Evolutionary conservation across 2,888 invertebrate genomes (phyloP).

Genomic region (Yponomeuta cagnagella): DNA sequence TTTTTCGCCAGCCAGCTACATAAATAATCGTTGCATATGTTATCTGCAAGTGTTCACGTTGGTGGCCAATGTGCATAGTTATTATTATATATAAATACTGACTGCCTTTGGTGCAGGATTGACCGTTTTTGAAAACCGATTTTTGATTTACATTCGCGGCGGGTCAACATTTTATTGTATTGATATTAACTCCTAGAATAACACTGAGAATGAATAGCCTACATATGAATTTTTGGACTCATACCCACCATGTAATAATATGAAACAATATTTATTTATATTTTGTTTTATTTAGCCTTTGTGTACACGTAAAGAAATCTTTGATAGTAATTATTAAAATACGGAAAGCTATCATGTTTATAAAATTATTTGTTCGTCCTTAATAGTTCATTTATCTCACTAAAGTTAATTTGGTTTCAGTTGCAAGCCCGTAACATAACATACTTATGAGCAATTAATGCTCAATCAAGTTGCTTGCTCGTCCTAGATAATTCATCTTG

Average conservation of each 20-base stretch:
- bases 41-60: conserved; percentile 6
- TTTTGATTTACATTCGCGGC: background rate
- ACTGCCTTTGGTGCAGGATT: background rate
- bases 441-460: too few relatives aligned
- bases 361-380: too few relatives aligned
- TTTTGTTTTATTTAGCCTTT: background rate
- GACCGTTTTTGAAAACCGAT: background rate
- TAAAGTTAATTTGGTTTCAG: too few relatives aligned
- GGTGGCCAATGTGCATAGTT: background rate
- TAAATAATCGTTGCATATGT: conserved; percentile 9
- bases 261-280: background rate
- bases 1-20: conserved; percentile 25
- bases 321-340: too few relatives aligned
- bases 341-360: too few relatives aligned
- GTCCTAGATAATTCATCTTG: too few relatives aligned
- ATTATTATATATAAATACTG: background rate
- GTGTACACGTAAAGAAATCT: background rate
- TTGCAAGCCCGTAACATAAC: too few relatives aligned
- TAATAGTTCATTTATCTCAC: too few relatives aligned
- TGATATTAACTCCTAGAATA: too few relatives aligned
- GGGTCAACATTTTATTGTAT: too few relatives aligned
- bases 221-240: background rate
- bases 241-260: background rate
- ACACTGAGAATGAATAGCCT: background rate
- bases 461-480: too few relatives aligned